Evolutionary conservation across 1,140 invertebrate species (phyloP).

Genomic region (Spodoptera litura): DNA sequence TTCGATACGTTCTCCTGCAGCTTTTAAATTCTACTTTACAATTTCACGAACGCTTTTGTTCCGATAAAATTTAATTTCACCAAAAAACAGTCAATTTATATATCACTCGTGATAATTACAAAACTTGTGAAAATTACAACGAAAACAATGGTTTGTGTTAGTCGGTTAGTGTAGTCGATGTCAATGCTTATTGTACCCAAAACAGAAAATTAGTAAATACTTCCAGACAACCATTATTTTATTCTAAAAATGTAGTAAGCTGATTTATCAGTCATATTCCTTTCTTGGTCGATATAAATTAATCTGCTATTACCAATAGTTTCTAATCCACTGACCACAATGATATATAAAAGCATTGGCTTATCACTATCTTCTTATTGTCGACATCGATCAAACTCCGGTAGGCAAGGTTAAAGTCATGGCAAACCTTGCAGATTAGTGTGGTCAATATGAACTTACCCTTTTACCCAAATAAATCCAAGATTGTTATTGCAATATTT

Average conservation of each 20-base stretch:
- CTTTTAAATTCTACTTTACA: too few relatives aligned
- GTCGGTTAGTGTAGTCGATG: not conserved
- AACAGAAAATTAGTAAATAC: too few relatives aligned
- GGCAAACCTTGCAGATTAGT: not conserved
- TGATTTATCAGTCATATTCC: too few relatives aligned
- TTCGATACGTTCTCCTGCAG: too few relatives aligned
- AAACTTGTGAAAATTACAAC: conserved; percentile 25
- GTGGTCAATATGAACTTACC: not conserved
- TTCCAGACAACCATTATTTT: too few relatives aligned
- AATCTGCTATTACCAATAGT: too few relatives aligned
- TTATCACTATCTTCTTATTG: not conserved
- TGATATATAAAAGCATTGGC: not conserved
- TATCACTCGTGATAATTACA: not conserved
- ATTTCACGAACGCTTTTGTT: too few relatives aligned
- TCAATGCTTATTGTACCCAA: not conserved
- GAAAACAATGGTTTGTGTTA: conserved; percentile 16
- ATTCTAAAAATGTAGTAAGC: too few relatives aligned
- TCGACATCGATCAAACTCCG: conserved; percentile 4
- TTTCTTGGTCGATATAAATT: too few relatives aligned
- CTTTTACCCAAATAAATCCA: not conserved
- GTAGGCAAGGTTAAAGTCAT: not conserved
- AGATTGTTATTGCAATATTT: not conserved
- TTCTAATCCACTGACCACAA: too few relatives aligned
- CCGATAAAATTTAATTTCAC: too few relatives aligned
- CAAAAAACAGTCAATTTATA: too few relatives aligned